A percentile compares a stretch with the other conserved stretches of the same genome.
Evolutionary conservation across 2,888 invertebrate genomes (phyloP).

Genomic region (Platypus cylindrus): DNA sequence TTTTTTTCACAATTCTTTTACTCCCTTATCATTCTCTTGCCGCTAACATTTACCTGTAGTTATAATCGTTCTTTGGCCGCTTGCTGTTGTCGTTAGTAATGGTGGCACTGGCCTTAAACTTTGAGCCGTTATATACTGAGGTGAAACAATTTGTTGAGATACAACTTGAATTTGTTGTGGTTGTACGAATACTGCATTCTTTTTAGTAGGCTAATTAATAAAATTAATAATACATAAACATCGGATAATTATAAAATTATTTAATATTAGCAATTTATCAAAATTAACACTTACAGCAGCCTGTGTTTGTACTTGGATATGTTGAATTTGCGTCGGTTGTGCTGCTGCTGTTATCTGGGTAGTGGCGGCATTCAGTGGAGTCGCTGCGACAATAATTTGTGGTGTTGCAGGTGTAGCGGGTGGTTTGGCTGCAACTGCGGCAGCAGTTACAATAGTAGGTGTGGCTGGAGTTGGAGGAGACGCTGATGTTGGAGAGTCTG

Average conservation of each 20-base stretch:
- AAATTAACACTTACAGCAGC: constrained; percentile 4
- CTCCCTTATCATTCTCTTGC: background rate
- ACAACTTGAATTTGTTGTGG: constrained; percentile 11
- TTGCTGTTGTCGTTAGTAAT: constrained; percentile 26
- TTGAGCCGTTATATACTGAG: constrained; percentile 21
- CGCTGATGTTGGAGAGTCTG: constrained; percentile 17
- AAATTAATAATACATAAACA: too few relatives aligned
- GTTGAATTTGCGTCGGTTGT: constrained; percentile 11
- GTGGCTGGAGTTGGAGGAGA: constrained; percentile 18
- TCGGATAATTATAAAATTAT: too few relatives aligned
- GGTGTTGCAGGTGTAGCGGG: constrained; percentile 12
- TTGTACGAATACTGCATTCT: constrained; percentile 1
- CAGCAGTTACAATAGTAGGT: constrained; percentile 13
- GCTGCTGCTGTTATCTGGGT: constrained; percentile 9
- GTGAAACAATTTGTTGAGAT: constrained; percentile 14
- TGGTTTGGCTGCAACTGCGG: constrained; percentile 17
- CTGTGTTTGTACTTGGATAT: constrained; percentile 12
- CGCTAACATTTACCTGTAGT: constrained; percentile 19
- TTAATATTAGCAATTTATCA: too few relatives aligned
- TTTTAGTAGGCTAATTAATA: too few relatives aligned
- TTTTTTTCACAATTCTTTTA: background rate
- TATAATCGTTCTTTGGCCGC: constrained; percentile 28
- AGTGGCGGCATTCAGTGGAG: constrained; percentile 21
- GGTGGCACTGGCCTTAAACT: constrained; percentile 31
- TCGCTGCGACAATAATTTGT: constrained; percentile 8